These are phyloP conservation scores for Oxycera nigricornis DNA, from an alignment of 2,888 invertebrate genomes.

Conservation along the genomic window DNA sequence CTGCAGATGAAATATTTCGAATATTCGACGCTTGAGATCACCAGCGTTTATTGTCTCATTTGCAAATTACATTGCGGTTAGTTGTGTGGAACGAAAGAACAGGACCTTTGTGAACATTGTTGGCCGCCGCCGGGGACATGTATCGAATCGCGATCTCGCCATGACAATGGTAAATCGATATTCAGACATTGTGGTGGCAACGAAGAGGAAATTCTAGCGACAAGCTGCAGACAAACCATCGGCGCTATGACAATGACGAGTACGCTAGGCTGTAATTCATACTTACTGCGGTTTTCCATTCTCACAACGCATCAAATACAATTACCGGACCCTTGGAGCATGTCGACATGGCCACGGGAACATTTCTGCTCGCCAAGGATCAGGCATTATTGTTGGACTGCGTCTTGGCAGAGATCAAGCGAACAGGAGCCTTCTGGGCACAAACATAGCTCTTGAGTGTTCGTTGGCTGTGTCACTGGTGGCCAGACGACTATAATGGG, in stretches of 20 bases:
- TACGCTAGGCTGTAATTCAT: conserved; percentile 32
- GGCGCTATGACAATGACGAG: conserved; percentile 31
- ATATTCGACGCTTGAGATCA: too few relatives aligned
- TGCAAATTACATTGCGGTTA: too few relatives aligned
- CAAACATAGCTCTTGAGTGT: conserved; percentile 29
- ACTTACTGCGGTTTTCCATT: conserved; percentile 38
- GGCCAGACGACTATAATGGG: background rate
- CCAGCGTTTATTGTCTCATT: too few relatives aligned
- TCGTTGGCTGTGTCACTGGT: background rate
- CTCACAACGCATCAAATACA: conserved; percentile 37
- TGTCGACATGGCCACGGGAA: background rate
- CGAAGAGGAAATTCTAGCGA: conserved; percentile 21
- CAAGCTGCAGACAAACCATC: conserved; percentile 21
- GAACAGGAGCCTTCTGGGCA: conserved; percentile 30
- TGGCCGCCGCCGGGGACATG: background rate
- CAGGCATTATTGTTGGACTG: conserved; percentile 26
- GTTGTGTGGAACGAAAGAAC: too few relatives aligned
- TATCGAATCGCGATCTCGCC: background rate
- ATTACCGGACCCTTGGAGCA: conserved; percentile 21
- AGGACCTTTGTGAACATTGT: too few relatives aligned
- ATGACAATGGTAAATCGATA: conserved; percentile 20
- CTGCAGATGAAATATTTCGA: too few relatives aligned
- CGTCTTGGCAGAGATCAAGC: background rate
- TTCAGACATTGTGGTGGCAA: conserved; percentile 13
- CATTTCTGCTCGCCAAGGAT: conserved; percentile 4